Conservation (phyloP, 2,113 vertebrate species). For the Sorex fumeus region DNA sequence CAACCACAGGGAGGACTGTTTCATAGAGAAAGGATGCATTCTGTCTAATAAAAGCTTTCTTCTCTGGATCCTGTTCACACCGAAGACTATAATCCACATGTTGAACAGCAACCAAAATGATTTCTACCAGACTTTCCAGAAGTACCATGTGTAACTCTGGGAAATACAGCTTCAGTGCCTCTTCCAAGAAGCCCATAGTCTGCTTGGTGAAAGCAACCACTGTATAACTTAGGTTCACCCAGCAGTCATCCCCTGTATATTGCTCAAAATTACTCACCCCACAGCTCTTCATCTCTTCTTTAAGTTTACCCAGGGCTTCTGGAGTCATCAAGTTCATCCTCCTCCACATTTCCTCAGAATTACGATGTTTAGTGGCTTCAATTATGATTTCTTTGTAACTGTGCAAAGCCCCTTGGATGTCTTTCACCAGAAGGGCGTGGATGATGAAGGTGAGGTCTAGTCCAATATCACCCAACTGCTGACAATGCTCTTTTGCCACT, state of each 20-base stretch:
- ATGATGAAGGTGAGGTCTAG: conserved; percentile 98
- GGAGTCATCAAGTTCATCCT: conserved; percentile 99
- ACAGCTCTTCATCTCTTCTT: conserved; percentile 96
- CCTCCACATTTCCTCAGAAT: conserved; percentile 99
- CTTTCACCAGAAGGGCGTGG: conserved; percentile 96
- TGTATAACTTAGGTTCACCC: conserved; percentile 99
- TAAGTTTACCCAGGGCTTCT: conserved; percentile 95
- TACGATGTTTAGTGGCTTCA: conserved; percentile 98
- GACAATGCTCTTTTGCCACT: conserved; percentile 97
- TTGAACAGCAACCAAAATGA: conserved; percentile 97
- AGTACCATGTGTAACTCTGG: conserved; percentile 99
- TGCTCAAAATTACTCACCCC: conserved; percentile 94
- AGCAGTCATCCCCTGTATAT: conserved; percentile 97
- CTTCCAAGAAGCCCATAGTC: conserved; percentile 98
- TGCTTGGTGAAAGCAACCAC: conserved; percentile 99
- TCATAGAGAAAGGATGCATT: conserved; percentile 97
- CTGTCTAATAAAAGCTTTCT: conserved; percentile 96
- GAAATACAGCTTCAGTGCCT: conserved; percentile 97
- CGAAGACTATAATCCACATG: conserved; percentile 99
- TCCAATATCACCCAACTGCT: conserved; percentile 96
- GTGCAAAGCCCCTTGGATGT: conserved; percentile 95
- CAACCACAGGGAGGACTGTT: conserved; percentile 97
- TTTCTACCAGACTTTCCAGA: conserved; percentile 96
- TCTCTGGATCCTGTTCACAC: conserved; percentile 97
- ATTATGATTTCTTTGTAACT: conserved; percentile 99